Conservation (phyloP, 2,113 vertebrate genomes). For the Phalacrocorax carbo region DNA sequence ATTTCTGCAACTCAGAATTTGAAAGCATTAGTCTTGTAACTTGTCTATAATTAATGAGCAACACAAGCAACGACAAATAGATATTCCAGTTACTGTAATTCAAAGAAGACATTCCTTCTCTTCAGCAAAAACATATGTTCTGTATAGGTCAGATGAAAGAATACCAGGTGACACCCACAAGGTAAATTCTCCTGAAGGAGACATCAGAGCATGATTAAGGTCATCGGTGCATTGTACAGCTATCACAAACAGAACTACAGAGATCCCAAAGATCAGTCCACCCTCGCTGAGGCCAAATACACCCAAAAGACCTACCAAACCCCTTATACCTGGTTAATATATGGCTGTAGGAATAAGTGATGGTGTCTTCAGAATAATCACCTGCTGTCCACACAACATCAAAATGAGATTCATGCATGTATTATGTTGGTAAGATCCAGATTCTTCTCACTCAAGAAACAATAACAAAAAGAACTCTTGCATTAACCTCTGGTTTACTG, state of each 20-base stretch:
- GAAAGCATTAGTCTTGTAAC: not conserved
- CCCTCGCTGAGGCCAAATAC: not conserved
- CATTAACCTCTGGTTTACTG: not conserved
- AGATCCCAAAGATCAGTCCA: not conserved
- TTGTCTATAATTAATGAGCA: not conserved
- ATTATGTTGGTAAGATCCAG: not conserved
- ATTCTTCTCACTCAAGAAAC: not conserved
- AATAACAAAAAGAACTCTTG: not conserved
- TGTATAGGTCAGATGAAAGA: not conserved
- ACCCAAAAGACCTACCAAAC: not conserved
- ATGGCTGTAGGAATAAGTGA: not conserved
- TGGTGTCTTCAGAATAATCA: not conserved
- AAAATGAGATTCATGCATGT: not conserved
- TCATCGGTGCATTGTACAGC: not conserved
- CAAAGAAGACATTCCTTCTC: not conserved
- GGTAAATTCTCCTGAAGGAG: slow-evolving; percentile 8
- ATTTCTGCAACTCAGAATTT: not conserved
- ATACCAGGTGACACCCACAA: not conserved
- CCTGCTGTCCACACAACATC: not conserved
- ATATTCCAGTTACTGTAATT: not conserved
- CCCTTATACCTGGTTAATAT: not conserved
- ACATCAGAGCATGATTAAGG: not conserved
- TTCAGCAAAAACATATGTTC: not conserved
- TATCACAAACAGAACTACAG: not conserved
- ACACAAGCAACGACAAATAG: not conserved